Base-by-base conservation (phyloP, 2,797 vertebrate genomes). In the Nyctalus aviator region DNA sequence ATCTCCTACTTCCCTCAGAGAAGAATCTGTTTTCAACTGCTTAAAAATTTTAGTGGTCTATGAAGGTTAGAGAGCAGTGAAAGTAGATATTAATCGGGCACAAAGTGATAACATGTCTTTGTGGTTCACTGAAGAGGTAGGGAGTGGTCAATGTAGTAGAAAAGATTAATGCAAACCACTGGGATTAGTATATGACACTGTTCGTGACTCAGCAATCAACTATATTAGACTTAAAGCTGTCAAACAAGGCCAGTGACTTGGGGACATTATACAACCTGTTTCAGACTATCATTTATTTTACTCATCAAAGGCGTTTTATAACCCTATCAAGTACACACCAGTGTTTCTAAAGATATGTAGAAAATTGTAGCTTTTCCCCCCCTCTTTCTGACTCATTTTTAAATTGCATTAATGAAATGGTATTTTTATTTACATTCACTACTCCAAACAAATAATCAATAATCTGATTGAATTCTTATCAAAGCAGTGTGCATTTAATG, bases 381-480 rank as follows among this genome's bases (percentile, higher is more conserved):
- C 3, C 76, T 75, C 30, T 68, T 68, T 90, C 23, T 35, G 35
- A 35, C 14, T n/a, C 44, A 84, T 71, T 66, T 84, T 90, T 32
- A 91, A 89, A 66, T 81, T 72, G 11, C 5, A 21, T 66, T 57
- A 73, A 18, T 59, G 82, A 66, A 86, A 77, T 77, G 35, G 9
- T 76, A 79, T 84, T 92, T 95, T 84, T 37, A 68, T 53, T 84
- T 96, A 57, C 17, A 79, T 37, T 79, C 59, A 68, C 10, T 57
- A 57, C 25, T 86, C 15, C 20, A 84, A 91, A 78, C 48, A 2
- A 55, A n/a, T 62, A 17, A 84, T 62, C 6, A 50, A 7, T 66
- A 82, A 90, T 59, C 41, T 50, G 12, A 68, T 44, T 46, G 17
- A 57, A 46, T 72, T 84, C 12, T 25, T 55, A 32, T 76, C 71